Conservation (phyloP, 2,797 vertebrate species). For the Otolemur crassicaudatus region DNA sequence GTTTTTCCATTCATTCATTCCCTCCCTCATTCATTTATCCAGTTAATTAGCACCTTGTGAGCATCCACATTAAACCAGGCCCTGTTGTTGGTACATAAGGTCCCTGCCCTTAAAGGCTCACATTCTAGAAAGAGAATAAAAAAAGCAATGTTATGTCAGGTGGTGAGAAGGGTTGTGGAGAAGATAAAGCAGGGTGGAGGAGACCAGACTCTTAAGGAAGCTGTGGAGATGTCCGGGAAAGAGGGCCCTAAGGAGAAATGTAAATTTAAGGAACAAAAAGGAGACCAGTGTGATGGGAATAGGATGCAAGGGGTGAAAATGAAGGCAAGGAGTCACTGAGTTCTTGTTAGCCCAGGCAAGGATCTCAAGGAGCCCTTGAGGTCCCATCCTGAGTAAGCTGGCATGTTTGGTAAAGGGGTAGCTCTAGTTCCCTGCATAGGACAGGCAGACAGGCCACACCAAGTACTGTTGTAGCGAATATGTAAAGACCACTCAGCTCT, state of each 20-base stretch:
- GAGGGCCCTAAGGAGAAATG: background rate
- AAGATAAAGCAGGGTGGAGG: accelerated
- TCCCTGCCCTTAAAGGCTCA: background rate
- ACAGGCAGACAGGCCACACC: background rate
- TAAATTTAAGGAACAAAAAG: background rate
- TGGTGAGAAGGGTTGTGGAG: background rate
- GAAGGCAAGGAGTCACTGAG: background rate
- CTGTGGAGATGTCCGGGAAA: background rate
- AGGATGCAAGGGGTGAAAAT: background rate
- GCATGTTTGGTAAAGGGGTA: background rate
- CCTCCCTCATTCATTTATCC: background rate
- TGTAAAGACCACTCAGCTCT: background rate
- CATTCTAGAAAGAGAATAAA: background rate
- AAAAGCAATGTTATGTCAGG: background rate
- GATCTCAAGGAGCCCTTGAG: background rate
- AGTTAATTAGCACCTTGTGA: accelerated
- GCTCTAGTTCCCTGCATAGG: background rate
- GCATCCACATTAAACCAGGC: background rate
- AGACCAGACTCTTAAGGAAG: background rate
- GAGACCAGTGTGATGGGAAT: background rate
- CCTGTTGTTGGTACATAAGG: background rate
- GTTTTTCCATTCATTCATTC: too few relatives aligned
- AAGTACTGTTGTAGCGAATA: background rate
- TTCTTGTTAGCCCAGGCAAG: background rate
- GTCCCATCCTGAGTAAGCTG: accelerated